A percentile compares a stretch with the other conserved stretches of the same genome.
These are phyloP conservation scores for Drosophila ambigua DNA, from an alignment of 1,140 invertebrate genomes.

Conservation along the genomic window DNA sequence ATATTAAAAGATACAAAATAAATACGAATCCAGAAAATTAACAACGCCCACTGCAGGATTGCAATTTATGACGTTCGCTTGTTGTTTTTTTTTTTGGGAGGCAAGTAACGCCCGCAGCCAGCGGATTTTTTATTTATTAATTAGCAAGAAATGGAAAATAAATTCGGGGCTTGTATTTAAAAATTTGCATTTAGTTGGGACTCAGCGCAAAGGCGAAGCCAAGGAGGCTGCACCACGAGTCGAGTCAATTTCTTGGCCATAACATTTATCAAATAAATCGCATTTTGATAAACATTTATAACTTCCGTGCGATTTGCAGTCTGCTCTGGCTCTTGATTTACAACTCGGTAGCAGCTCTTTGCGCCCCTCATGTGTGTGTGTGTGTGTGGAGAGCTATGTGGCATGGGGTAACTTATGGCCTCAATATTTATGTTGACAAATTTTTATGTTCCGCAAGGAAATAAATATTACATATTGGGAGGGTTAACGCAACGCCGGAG, in stretches of 20 bases:
- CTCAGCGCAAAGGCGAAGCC: not conserved
- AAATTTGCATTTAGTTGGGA: slow-evolving; percentile 62
- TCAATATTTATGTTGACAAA: slow-evolving; percentile 66
- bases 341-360: slow-evolving; percentile 31
- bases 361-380: not conserved
- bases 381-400: not conserved
- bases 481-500: not conserved
- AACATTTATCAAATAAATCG: slow-evolving; percentile 71
- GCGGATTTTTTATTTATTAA: slow-evolving; percentile 74
- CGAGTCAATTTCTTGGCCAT: slow-evolving; percentile 47
- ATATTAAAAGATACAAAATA: slow-evolving; percentile 63
- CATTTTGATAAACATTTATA: slow-evolving; percentile 73
- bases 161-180: slow-evolving; percentile 59
- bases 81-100: slow-evolving; percentile 32
- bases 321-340: slow-evolving; percentile 51
- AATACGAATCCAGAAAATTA: slow-evolving; percentile 77
- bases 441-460: slow-evolving; percentile 45
- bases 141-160: slow-evolving; percentile 68
- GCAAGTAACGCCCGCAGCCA: slow-evolving; percentile 42
- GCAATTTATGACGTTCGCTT: slow-evolving; percentile 66
- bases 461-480: slow-evolving; percentile 15
- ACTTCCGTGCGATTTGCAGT: slow-evolving; percentile 73
- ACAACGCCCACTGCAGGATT: slow-evolving; percentile 71
- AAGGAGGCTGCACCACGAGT: not conserved
- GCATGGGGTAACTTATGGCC: slow-evolving; percentile 49